A percentile compares a stretch with the other conserved stretches of the same genome.
phyloP scores from a whole-genome alignment of 2,113 vertebrate species.

The Leucopsar rothschildi region DNA sequence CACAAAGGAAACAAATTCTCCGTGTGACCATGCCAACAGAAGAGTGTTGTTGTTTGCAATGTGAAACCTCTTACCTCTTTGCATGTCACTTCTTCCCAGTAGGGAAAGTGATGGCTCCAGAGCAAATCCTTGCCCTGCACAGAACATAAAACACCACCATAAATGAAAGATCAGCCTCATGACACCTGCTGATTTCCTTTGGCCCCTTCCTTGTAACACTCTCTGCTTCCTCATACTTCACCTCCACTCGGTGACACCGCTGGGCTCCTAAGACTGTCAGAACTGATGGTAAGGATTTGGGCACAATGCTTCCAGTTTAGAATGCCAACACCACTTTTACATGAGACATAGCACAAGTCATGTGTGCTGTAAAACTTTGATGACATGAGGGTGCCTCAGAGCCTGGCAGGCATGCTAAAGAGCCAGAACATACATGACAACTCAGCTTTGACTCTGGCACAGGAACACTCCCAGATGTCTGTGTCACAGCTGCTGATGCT shows the following conservation, averaged over 20 bases:
- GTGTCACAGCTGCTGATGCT: neutral
- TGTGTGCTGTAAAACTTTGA: neutral
- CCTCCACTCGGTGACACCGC: neutral
- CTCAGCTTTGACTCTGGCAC: neutral
- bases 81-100: neutral
- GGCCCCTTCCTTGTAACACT: neutral
- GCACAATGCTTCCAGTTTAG: neutral
- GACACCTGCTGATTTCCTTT: neutral
- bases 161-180: neutral
- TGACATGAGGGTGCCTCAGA: neutral
- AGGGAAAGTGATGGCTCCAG: neutral
- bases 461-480: neutral
- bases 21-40: neutral
- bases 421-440: neutral
- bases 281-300: neutral
- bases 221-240: neutral
- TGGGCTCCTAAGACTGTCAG: neutral
- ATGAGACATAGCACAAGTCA: neutral
- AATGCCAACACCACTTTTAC: neutral
- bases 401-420: neutral
- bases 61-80: neutral
- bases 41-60: neutral
- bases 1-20: neutral
- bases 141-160: neutral
- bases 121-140: neutral